Percentiles rank a stretch among this genome's conserved stretches.
Conservation (phyloP, 2,888 invertebrate genomes). For the Eulithis testata region DNA sequence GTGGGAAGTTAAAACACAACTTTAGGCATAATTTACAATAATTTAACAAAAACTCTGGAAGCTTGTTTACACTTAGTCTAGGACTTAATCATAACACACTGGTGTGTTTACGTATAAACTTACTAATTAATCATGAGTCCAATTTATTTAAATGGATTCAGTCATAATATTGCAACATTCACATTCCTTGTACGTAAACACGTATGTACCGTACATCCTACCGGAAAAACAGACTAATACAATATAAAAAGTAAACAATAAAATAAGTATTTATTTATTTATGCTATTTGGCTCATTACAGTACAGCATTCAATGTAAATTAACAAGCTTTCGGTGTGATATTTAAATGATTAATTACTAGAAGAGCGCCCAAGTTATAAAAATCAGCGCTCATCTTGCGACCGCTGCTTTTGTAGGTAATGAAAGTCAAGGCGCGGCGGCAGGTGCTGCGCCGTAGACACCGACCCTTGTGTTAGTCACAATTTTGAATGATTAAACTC, state of each 20-base stretch:
- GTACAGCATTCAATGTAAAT: conserved; percentile 54
- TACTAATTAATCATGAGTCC: conserved; percentile 43
- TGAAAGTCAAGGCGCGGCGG: background rate
- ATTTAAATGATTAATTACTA: conserved; percentile 64
- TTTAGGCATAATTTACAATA: conserved; percentile 34
- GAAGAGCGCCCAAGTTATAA: conserved; percentile 59
- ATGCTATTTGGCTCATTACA: conserved; percentile 52
- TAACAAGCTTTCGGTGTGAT: conserved; percentile 62
- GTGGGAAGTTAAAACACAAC: conserved; percentile 50
- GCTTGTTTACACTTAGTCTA: conserved; percentile 77
- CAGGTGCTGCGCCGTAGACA: background rate
- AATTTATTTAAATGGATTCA: conserved; percentile 35
- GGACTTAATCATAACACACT: conserved; percentile 34
- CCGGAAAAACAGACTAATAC: conserved; percentile 63
- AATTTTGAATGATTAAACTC: conserved; percentile 14
- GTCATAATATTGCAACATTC: conserved; percentile 34
- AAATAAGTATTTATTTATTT: conserved; percentile 41
- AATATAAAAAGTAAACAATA: conserved; percentile 41
- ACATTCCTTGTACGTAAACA: conserved; percentile 51
- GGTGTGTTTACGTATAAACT: conserved; percentile 61
- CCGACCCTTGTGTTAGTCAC: conserved; percentile 17
- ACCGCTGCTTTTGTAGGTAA: conserved; percentile 10
- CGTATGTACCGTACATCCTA: conserved; percentile 44
- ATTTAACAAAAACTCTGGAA: conserved; percentile 40
- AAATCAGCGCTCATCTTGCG: conserved; percentile 37